Conservation (phyloP, 2,888 invertebrate genomes). For the Parascotia fuliginaria region DNA sequence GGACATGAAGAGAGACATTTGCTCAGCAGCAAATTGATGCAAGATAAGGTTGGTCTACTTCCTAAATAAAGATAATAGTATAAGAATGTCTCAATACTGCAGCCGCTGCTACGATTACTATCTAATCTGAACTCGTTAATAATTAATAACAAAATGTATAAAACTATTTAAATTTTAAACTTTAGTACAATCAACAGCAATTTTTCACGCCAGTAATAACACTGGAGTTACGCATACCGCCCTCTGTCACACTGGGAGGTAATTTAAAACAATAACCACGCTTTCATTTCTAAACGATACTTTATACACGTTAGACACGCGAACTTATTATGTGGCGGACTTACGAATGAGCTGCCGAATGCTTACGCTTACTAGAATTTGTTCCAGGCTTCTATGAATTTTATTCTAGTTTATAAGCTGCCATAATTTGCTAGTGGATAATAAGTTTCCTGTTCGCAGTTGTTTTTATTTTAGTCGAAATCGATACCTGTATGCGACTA, state of each 20-base stretch:
- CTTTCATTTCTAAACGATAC: slow-evolving; percentile 71
- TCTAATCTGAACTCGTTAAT: not conserved
- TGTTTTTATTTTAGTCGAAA: not conserved
- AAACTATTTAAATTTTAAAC: slow-evolving; percentile 9
- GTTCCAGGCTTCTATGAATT: not conserved
- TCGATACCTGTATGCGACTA: too few relatives aligned
- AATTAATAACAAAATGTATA: slow-evolving; percentile 1
- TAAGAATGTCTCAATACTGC: too few relatives aligned
- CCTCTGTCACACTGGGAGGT: slow-evolving; percentile 76
- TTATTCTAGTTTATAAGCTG: not conserved
- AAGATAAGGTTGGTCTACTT: too few relatives aligned
- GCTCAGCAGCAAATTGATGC: too few relatives aligned
- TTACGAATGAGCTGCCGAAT: slow-evolving; percentile 56
- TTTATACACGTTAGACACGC: slow-evolving; percentile 75
- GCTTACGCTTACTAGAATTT: slow-evolving; percentile 18
- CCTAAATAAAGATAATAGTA: too few relatives aligned
- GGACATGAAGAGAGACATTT: too few relatives aligned
- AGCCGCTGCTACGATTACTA: too few relatives aligned
- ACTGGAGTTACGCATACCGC: slow-evolving; percentile 60
- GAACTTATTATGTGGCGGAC: slow-evolving; percentile 47
- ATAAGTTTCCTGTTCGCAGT: not conserved
- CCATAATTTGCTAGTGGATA: not conserved
- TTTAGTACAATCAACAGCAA: slow-evolving; percentile 3
- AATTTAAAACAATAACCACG: slow-evolving; percentile 83
- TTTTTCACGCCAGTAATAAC: slow-evolving; percentile 38